These are phyloP conservation scores for Deroplatys truncata DNA, from an alignment of 2,888 invertebrate genomes.

Conservation along the genomic window DNA sequence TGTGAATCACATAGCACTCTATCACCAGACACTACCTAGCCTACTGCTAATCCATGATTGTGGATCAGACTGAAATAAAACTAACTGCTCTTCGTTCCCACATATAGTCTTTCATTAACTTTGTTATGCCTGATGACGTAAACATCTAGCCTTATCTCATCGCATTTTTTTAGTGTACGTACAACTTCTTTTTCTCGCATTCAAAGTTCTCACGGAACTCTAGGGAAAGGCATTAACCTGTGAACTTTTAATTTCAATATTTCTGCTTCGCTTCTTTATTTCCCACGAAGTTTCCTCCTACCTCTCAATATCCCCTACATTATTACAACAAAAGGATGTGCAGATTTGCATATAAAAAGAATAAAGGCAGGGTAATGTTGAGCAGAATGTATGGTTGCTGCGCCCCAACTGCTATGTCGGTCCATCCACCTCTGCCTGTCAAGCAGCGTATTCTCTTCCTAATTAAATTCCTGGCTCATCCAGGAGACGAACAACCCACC, in stretches of 20 bases:
- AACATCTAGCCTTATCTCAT: too few relatives aligned
- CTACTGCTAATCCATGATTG: too few relatives aligned
- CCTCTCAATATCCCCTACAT: not conserved
- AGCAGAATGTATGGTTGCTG: not conserved
- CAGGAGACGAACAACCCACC: not conserved
- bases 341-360: not conserved
- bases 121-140: too few relatives aligned
- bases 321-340: not conserved
- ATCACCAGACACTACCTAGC: too few relatives aligned
- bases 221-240: not conserved
- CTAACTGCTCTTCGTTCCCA: too few relatives aligned
- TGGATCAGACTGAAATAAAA: too few relatives aligned
- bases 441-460: not conserved
- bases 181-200: not conserved
- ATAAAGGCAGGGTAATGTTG: not conserved
- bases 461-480: constrained; percentile 9
- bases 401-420: not conserved
- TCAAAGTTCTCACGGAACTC: not conserved
- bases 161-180: not conserved
- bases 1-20: too few relatives aligned
- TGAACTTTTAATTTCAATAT: not conserved
- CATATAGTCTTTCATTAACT: too few relatives aligned
- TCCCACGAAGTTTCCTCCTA: not conserved
- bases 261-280: not conserved
- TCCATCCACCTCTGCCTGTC: not conserved